Evolutionary conservation across 2,113 vertebrate species (phyloP).

Genomic region (Silurus glanis): DNA sequence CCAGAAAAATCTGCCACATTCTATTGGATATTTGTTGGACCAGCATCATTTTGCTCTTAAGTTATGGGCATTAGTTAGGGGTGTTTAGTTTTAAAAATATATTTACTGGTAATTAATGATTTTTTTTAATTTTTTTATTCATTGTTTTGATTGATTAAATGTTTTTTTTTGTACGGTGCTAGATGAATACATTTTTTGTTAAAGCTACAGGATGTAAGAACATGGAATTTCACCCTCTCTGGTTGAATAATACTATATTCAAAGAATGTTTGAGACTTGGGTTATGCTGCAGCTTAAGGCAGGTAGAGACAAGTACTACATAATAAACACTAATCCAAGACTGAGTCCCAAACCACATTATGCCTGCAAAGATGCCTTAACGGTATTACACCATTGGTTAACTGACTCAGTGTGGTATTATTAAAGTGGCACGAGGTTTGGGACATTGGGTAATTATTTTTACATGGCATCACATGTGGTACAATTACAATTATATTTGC

Average conservation of each 20-base stretch:
- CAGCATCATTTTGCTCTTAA: neutral
- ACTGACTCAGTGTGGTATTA: neutral
- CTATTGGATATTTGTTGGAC: neutral
- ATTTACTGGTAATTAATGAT: neutral
- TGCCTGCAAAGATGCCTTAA: neutral
- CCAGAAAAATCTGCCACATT: neutral
- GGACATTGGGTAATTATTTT: neutral
- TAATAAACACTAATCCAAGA: neutral
- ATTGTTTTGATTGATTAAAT: no score
- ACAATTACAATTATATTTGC: neutral
- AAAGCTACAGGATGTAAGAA: neutral
- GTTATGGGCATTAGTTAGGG: neutral
- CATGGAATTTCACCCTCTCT: neutral
- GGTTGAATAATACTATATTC: neutral
- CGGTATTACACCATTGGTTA: neutral
- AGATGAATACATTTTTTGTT: neutral
- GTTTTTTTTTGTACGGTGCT: neutral
- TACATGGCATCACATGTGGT: neutral
- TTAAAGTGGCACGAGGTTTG: neutral
- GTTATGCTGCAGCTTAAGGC: neutral
- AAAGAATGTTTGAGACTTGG: neutral
- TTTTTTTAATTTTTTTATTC: no score
- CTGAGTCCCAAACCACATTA: neutral
- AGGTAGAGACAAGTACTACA: neutral
- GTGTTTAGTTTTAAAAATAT: neutral